Conservation (phyloP, 2,113 vertebrate genomes). For the Hemicordylus capensis region DNA sequence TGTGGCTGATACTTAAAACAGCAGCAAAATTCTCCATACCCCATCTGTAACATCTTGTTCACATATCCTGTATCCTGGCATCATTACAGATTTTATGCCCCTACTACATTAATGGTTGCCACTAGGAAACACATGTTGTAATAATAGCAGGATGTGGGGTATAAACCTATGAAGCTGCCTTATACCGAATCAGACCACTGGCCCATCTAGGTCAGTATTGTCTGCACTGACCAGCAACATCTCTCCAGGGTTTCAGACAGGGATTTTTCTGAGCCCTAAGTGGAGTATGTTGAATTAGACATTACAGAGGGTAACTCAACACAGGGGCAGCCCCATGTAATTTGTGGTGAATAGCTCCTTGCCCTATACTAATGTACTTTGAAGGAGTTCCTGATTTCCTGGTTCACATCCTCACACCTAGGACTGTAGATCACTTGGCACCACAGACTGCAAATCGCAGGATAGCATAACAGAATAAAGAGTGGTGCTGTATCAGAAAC, state of each 20-base stretch:
- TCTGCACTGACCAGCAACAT: no score
- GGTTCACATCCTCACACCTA: not conserved
- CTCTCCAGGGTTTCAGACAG: no score
- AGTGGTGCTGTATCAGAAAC: not conserved
- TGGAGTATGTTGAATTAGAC: not conserved
- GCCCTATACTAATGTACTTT: not conserved
- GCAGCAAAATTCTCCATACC: not conserved
- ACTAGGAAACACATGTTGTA: not conserved
- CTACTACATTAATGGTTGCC: not conserved
- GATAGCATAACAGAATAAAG: not conserved
- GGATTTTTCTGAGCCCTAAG: no score
- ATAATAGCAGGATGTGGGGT: not conserved
- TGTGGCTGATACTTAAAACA: not conserved
- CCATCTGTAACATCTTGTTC: not conserved
- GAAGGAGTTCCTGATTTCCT: not conserved
- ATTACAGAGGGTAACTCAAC: not conserved
- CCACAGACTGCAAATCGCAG: not conserved
- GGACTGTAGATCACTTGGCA: not conserved
- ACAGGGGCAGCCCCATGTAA: not conserved
- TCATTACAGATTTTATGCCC: not conserved
- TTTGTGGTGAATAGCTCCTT: not conserved
- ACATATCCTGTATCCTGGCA: not conserved
- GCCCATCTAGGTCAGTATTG: no score
- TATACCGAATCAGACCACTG: no score
- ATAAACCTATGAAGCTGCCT: no score